Evolutionary conservation across 2,888 invertebrate genomes (phyloP), one percentile per base, ranked within the genome.

Genomic region (Homarus gammarus): DNA sequence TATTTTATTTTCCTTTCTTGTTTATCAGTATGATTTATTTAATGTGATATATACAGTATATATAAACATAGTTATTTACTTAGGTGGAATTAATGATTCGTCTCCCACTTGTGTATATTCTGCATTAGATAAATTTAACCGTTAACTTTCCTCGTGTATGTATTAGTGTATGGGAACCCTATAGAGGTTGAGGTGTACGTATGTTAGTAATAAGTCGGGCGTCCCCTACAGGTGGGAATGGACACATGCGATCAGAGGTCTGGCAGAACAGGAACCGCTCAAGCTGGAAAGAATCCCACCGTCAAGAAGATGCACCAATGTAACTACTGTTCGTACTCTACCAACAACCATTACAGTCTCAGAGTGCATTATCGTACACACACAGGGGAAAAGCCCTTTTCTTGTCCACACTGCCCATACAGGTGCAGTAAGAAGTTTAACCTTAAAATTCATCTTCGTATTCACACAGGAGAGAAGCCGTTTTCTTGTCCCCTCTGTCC

Each of bases 391-490:
- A 87, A 81, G 40, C 79, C 70, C 10, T 87, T 70, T 56, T 68
- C 81, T 36, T 87, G 87, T 73, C 75, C 87, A 12, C 38, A 81
- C 61, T 87, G 87, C 56, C 18, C 79, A 31, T 87, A 87, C 61
- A 70, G 72, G 44, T 49, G 61, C 18, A 81, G 51, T 49, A 81
- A 79, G 38, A 87, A 87, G 22, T 72, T 61, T 40, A 87, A 81
- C 31, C 87, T 87, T 15, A 81, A 70, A 64, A 33, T 61, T 40
- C 87, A 87, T 56, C 51, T 87, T 22, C 87, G 87, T 22, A 87
- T 40, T 49, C 87, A 87, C 61, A 87, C 87, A 1, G 87, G 87
- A 40, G 87, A 87, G 56, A 87, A 87, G 40, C 79, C 79, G n/a
- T 87, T 87, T 61, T 72, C 72, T 40, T 87, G 87, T 40, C 81